Evolutionary conservation across 2,797 vertebrate genomes (phyloP), one percentile per base, ranked within the genome.

Genomic region (Pseudocheirus occidentalis): DNA sequence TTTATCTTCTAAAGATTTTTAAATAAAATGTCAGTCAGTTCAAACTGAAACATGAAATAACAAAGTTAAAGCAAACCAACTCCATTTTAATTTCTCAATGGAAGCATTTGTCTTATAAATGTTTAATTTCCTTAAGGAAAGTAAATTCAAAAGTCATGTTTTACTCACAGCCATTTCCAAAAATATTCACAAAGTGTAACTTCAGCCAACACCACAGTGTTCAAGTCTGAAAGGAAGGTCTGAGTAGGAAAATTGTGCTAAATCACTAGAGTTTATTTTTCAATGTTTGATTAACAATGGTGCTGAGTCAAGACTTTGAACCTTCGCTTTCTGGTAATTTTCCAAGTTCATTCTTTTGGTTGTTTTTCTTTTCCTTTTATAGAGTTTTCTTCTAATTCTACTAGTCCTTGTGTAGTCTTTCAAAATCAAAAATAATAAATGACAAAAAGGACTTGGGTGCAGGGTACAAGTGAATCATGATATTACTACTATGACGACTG

Each of bases 241-340:
- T 55, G 90, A 53, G 54, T 14, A 90, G 21, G 90, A 40, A 94
- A 56, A 93, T 34, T 91, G 55, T 66, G 59, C 31, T 90, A 54
- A 90, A 93, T 92, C 52, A 55, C 58, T 94, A 92, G 40, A 50
- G 90, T 34, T 14, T 81, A 56, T 59, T 92, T 94, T 95, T 96
- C 96, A 97, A 91, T 97, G 94, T 95, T 97, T 96, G 89, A 11
- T 53, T 90, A 97, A 97, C 95, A 96, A 62, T 92, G 90, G 55
- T 93, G 54, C 40, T 21, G 95, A 87, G 81, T 91, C 90, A 73
- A 92, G 94, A 97, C 96, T 96, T 97, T 96, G 96, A 95, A 73
- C 95, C 93, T 54, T 90, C 7, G 87, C 87, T 91, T 95, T 66
- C 91, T 91, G 81, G 56, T 34, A 90, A 40, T 62, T 91, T 52